Conservation (phyloP, 2,113 vertebrate species). For the Oncorhynchus tshawytscha region DNA sequence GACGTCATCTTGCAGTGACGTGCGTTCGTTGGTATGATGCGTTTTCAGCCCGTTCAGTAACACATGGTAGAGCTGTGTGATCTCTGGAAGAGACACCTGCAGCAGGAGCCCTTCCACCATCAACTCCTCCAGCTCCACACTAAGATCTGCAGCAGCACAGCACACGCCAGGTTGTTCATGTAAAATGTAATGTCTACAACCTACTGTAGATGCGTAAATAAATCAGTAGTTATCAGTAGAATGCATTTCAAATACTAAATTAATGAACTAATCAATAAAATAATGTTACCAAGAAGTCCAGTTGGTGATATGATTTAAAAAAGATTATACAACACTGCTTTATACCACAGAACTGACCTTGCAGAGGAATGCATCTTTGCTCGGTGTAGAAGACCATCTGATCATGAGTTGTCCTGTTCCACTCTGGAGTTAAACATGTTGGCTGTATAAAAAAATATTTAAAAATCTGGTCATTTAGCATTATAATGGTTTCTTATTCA, state of each 20-base stretch:
- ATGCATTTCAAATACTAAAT: too few relatives aligned
- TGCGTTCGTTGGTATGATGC: conserved; percentile 56
- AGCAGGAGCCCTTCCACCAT: conserved; percentile 95
- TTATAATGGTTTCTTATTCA: conserved; percentile 1
- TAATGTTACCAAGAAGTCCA: too few relatives aligned
- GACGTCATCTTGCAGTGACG: conserved; percentile 35
- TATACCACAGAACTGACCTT: conserved; percentile 71
- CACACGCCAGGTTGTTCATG: neutral
- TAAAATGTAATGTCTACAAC: too few relatives aligned
- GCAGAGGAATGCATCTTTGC: conserved; percentile 86
- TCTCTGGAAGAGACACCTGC: conserved; percentile 88
- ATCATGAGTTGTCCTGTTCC: conserved; percentile 79
- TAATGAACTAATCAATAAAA: too few relatives aligned
- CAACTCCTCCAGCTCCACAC: conserved; percentile 84
- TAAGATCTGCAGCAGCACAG: conserved; percentile 73
- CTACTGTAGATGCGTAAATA: too few relatives aligned
- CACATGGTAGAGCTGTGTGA: conserved; percentile 84
- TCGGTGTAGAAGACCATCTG: conserved; percentile 86
- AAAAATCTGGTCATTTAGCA: neutral
- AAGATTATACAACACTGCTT: neutral
- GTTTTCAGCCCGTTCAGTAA: conserved; percentile 77
- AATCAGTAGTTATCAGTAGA: too few relatives aligned
- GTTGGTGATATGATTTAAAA: too few relatives aligned
- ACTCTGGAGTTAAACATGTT: conserved; percentile 76
- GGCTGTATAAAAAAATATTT: conserved; percentile 20